Evolutionary conservation across 2,797 vertebrate genomes (phyloP).

Genomic region (Dicrostonyx torquatus): DNA sequence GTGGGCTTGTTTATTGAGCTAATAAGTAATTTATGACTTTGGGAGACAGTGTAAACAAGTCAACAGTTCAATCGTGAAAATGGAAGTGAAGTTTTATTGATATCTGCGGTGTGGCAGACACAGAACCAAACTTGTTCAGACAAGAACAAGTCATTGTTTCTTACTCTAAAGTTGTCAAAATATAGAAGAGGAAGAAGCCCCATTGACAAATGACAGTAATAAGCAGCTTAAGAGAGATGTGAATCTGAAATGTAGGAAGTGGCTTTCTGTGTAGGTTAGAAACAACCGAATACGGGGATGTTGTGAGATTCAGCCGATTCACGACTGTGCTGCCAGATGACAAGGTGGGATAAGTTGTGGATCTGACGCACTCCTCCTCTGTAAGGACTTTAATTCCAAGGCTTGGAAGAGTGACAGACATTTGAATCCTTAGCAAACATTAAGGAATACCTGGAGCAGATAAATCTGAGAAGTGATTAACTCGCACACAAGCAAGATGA

Average conservation of each 20-base stretch:
- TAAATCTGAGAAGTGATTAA: background rate
- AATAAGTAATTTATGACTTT: slow-evolving; percentile 42
- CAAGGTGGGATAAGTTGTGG: background rate
- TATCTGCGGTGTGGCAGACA: background rate
- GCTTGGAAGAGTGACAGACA: slow-evolving; percentile 18
- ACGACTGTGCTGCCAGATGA: background rate
- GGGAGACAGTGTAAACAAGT: background rate
- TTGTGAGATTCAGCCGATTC: background rate
- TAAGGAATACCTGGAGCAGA: background rate
- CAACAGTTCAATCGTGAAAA: slow-evolving; percentile 9
- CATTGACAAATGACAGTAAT: background rate
- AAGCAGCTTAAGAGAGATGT: background rate
- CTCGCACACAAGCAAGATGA: background rate
- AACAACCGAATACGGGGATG: background rate
- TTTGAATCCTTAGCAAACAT: background rate
- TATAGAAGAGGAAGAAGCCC: background rate
- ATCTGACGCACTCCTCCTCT: background rate
- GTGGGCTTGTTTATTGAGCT: slow-evolving; percentile 30
- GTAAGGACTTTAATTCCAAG: slow-evolving; percentile 20
- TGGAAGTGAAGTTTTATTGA: background rate
- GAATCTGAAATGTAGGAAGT: background rate
- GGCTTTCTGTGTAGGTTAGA: background rate
- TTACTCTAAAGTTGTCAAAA: background rate
- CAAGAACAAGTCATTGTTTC: slow-evolving; percentile 10
- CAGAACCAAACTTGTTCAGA: background rate